Conservation (phyloP, 2,797 vertebrate genomes). For the Lepilemur septentrionalis region DNA sequence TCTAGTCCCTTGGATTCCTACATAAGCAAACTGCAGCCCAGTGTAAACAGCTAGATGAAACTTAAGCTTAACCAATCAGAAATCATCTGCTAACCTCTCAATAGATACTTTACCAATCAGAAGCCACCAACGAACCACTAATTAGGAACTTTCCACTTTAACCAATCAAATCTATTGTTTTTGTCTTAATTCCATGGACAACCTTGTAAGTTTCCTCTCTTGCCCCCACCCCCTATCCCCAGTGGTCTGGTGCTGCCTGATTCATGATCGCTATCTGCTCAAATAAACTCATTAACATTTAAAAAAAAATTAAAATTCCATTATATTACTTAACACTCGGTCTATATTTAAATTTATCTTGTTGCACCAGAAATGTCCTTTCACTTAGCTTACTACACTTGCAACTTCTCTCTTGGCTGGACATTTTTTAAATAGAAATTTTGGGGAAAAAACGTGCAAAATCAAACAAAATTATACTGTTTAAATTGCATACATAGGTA, state of each 20-base stretch:
- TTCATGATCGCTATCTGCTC: background rate
- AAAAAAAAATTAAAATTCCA: constrained; percentile 38
- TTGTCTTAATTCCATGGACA: background rate
- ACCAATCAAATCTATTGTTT: background rate
- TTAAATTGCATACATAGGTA: background rate
- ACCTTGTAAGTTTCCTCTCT: background rate
- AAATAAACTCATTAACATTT: background rate
- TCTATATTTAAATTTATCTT: constrained; percentile 10
- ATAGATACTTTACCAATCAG: background rate
- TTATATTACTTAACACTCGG: background rate
- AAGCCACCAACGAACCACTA: background rate
- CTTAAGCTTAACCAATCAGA: background rate
- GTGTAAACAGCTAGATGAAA: background rate
- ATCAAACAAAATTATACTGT: background rate
- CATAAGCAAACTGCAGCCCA: background rate
- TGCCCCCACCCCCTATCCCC: background rate
- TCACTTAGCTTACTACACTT: background rate
- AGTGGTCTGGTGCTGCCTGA: background rate
- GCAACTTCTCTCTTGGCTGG: background rate
- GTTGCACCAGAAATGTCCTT: background rate
- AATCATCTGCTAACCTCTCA: background rate
- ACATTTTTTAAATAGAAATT: background rate
- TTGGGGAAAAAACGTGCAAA: background rate
- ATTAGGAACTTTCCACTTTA: background rate
- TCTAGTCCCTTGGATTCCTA: background rate